Evolutionary conservation across 2,113 vertebrate species (phyloP).

Genomic region (Odocoileus hemionus): DNA sequence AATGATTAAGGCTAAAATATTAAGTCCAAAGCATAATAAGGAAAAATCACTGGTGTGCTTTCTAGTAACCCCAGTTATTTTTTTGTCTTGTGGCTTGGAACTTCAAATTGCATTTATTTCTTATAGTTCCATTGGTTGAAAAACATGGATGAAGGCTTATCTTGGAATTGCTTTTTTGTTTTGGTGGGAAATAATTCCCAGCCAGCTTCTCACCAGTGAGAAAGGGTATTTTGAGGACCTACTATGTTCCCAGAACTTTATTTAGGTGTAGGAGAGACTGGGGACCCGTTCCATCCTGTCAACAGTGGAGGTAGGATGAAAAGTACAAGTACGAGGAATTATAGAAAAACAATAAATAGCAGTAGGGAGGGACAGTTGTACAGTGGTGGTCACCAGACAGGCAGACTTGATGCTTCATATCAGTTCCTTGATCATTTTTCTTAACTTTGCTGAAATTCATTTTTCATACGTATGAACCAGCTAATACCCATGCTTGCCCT

Average conservation of each 20-base stretch:
- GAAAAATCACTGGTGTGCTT: neutral
- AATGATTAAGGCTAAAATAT: conserved; percentile 24
- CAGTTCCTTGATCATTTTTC: neutral
- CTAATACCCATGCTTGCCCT: neutral
- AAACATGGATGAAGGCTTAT: neutral
- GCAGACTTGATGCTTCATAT: neutral
- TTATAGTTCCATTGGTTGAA: neutral
- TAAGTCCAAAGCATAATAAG: neutral
- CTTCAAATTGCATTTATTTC: conserved; percentile 26
- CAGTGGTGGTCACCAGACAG: neutral
- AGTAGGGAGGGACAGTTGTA: neutral
- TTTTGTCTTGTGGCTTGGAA: conserved; percentile 43
- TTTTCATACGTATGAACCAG: neutral
- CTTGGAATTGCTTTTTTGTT: neutral
- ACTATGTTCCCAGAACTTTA: neutral
- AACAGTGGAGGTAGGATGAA: neutral
- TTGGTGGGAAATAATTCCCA: neutral
- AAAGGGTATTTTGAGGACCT: neutral
- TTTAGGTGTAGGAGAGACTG: neutral
- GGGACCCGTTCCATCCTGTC: neutral
- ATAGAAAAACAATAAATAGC: neutral
- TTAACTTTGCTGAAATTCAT: neutral
- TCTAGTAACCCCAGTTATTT: neutral
- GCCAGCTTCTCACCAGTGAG: neutral
- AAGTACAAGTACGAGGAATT: neutral